Evolutionary conservation across 2,113 vertebrate species (phyloP).

Genomic region (Perca flavescens): DNA sequence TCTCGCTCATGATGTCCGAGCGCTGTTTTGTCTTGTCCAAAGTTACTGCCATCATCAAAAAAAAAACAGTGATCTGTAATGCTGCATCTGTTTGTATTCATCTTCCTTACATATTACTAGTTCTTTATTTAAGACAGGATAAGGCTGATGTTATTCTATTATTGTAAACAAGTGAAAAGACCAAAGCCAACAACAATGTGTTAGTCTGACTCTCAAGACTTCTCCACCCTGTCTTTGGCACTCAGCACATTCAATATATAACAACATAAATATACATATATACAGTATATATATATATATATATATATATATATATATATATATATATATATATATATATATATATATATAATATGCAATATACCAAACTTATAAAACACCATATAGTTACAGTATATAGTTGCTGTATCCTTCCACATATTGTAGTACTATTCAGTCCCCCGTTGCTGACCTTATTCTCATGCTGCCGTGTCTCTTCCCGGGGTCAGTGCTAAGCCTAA

Average conservation of each 20-base stretch:
- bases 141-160: not conserved
- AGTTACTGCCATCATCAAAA: constrained; percentile 24
- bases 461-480: constrained; percentile 29
- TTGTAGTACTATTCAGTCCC: not conserved
- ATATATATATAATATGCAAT: not conserved
- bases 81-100: not conserved
- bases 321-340: not conserved
- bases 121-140: not conserved
- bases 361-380: not conserved
- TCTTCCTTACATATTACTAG: not conserved
- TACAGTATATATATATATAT: too few relatives aligned
- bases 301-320: not conserved
- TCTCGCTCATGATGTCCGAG: constrained; percentile 47
- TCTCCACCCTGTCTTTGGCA: not conserved
- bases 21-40: constrained; percentile 26
- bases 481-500: constrained; percentile 61
- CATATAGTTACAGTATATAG: not conserved
- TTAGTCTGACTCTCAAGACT: not conserved
- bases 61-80: constrained; percentile 8
- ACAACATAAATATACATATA: not conserved
- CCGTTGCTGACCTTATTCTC: constrained; percentile 60
- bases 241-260: not conserved
- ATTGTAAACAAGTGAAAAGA: not conserved
- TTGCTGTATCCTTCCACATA: not conserved
- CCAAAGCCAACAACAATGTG: not conserved